Conservation (phyloP, 1,140 invertebrate genomes). For the Hestina assimilis region DNA sequence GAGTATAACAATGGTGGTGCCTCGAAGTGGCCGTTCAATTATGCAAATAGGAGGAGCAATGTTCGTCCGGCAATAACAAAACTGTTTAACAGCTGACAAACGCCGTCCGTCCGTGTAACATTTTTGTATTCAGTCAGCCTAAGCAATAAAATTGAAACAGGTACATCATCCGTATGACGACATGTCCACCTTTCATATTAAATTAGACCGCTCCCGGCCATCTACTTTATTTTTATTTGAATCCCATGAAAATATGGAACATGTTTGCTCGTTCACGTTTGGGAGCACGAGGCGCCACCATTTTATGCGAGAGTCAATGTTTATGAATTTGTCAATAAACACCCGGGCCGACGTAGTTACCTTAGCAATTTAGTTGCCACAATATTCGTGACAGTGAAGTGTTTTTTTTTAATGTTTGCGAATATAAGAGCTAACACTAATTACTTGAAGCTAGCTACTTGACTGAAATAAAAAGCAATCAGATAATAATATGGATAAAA, state of each 20-base stretch:
- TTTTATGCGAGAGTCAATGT: conserved; percentile 66
- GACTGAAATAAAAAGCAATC: conserved; percentile 50
- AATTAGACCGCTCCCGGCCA: conserved; percentile 69
- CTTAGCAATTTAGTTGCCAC: conserved; percentile 46
- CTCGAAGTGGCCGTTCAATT: conserved; percentile 77
- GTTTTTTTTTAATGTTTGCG: conserved; percentile 29
- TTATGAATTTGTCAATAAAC: conserved; percentile 75
- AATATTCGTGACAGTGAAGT: conserved; percentile 39
- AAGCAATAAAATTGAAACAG: conserved; percentile 66
- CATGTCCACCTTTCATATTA: conserved; percentile 67
- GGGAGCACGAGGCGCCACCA: conserved; percentile 43
- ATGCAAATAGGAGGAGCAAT: conserved; percentile 73
- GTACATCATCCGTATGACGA: conserved; percentile 59
- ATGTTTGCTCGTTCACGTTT: conserved; percentile 61
- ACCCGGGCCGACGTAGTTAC: conserved; percentile 44
- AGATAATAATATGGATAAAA: conserved; percentile 55
- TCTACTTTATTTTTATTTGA: conserved; percentile 74
- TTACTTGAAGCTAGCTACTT: conserved; percentile 44
- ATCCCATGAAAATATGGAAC: conserved; percentile 73
- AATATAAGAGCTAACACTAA: conserved; percentile 40
- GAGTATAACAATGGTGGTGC: conserved; percentile 76
- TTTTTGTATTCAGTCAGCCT: conserved; percentile 62
- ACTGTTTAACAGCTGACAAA: conserved; percentile 76
- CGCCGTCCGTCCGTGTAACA: conserved; percentile 43
- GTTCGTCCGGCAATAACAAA: conserved; percentile 74